Base-by-base conservation (phyloP, 2,113 vertebrate genomes). In the Ammodytes marinus region DNA sequence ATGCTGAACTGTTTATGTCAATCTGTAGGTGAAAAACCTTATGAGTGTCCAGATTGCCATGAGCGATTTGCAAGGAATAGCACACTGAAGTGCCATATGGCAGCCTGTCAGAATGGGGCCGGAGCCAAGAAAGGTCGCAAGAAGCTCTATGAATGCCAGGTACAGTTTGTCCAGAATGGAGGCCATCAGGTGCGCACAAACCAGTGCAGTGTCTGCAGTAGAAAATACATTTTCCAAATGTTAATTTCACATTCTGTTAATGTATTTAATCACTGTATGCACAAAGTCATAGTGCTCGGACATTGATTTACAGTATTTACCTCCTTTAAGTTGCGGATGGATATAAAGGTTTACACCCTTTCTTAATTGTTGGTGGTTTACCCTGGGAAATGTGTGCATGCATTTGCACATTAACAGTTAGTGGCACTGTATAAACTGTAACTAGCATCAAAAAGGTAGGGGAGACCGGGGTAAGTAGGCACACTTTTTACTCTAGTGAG, bases 61-160 rank as follows among this genome's bases (percentile, higher is more conserved):
- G 98, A 99, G 86, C 95, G 95, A 69, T 99, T 99, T 94, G 97
- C 98, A 68, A 95, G 98, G 88, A 99, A 99, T 89, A 99, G 97
- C 89, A 99, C 98, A 0, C 95, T 99, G 27, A 99, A 99, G 92
- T 99, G 98, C 93, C 98, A 99, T 88, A 95, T 99, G 95, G 96
- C 97, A 0, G 98, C 97, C 40, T 99, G 98, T 92, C 97, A 98
- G 88, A 98, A 98, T 69, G 98, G 97, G 74, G 95, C 95, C 0
- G 98, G 98, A 45, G 98, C 98, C 88, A 99, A 99, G 92, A 99
- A 99, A 77, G 98, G 98, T 86, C 96, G 98, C 65, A 99, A 99
- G 92, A 99, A 99, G 88, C 95, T 99, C 57, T 99, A 99, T 8
- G 98, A 99, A 89, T 99, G 98, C 92, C 98, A 99, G 98, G 98